Conservation (phyloP, 2,113 vertebrate species). For the Ifrita kowaldi region DNA sequence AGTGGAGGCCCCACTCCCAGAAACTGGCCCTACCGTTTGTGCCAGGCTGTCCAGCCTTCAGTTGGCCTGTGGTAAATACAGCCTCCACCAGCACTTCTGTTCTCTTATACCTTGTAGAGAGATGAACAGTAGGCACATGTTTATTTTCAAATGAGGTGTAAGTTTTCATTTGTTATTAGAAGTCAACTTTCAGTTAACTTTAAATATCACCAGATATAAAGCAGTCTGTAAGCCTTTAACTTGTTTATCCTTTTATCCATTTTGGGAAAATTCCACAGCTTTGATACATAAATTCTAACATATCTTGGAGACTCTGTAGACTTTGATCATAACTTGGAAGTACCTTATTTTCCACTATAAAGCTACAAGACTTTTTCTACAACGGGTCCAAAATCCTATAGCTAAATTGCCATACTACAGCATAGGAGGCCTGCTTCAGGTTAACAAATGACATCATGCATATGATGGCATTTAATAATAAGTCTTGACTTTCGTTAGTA, state of each 20-base stretch:
- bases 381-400: not conserved
- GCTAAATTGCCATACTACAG: not conserved
- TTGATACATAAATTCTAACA: not conserved
- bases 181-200: not conserved
- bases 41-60: not conserved
- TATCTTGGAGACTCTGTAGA: not conserved
- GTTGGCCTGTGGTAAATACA: not conserved
- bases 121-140: not conserved
- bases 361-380: not conserved
- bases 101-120: not conserved
- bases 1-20: not conserved
- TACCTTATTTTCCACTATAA: not conserved
- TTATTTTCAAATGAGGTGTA: not conserved
- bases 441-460: not conserved
- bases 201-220: not conserved
- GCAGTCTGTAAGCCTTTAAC: not conserved
- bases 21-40: not conserved
- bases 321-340: not conserved
- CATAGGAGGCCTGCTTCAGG: not conserved
- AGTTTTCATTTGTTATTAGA: not conserved
- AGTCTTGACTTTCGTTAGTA: not conserved
- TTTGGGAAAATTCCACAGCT: not conserved
- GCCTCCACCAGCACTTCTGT: not conserved
- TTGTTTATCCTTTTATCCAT: not conserved
- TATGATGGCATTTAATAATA: not conserved